phyloP scores from a whole-genome alignment of 2,113 vertebrate species.

The Todiramphus saurophagus region DNA sequence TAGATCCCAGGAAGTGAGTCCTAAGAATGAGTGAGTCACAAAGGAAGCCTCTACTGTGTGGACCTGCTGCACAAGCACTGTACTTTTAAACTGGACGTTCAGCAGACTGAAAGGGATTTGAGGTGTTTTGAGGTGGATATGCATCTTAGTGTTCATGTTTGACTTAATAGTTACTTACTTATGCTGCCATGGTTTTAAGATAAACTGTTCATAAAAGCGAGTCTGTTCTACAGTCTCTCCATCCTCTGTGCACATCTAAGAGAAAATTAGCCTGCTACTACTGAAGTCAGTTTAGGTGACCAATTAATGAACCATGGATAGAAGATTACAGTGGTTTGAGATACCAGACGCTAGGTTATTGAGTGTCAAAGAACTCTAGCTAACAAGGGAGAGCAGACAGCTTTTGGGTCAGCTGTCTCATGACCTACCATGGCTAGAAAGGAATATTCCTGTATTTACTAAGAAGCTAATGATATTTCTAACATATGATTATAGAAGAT shows the following conservation, averaged over 20 bases:
- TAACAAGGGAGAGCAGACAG: background rate
- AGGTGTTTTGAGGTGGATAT: background rate
- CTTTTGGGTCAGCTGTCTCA: background rate
- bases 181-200: background rate
- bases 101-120: background rate
- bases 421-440: background rate
- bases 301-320: background rate
- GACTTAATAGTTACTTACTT: background rate
- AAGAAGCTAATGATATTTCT: constrained; percentile 16
- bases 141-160: background rate
- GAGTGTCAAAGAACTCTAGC: background rate
- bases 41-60: background rate
- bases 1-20: background rate
- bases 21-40: background rate
- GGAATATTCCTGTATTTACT: constrained; percentile 8
- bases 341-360: background rate
- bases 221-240: background rate
- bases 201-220: background rate
- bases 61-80: background rate
- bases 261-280: background rate
- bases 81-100: background rate
- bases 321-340: background rate
- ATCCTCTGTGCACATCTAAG: background rate
- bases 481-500: background rate
- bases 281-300: background rate